Evolutionary conservation across 2,797 vertebrate species (phyloP), one percentile per base, ranked within the genome.

Genomic region (Macroramphosus scolopax): DNA sequence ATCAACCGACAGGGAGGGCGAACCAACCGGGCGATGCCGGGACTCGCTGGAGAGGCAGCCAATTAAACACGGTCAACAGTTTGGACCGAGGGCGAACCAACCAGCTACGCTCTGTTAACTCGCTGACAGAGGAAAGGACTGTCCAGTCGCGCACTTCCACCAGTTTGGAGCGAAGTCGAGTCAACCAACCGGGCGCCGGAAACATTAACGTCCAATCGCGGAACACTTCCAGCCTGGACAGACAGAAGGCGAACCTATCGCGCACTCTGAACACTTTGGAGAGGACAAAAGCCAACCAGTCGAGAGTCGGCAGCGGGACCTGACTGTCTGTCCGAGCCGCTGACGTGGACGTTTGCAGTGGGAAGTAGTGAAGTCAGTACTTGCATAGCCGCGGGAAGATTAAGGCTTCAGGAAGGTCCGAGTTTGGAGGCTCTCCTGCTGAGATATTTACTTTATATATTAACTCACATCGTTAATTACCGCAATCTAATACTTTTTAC

Each of bases 221-320:
- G 40, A 82, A 83, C 77, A 82, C 82, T 41, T 79, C 77, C 1
- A 87, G 87, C 76, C 75, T 88, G 54, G 87, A 88, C 77, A 75
- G 85, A 46, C 82, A 86, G 67, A 85, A 83, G 68, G 69, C 50
- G 0, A 85, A 78, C 68, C 63, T 80, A 17, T 51, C 82, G 5
- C 74, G 63, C 50, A 32, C 69, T 52, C 59, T 81, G 57, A 83
- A 71, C 73, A 64, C 68, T 75, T 65, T 83, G 75, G 85, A 88
- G 68, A 85, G 81, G 81, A 81, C 83, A 67, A 78, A 77, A 81
- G 63, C 68, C 73, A 82, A 68, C 80, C 75, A 74, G 40, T 73
- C 80, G 11, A 53, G 63, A 36, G 61, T 49, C 17, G 63, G 61
- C 77, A 51, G 72, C 0, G 78, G 68, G 51, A 81, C 78, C 51